A percentile compares a stretch with the other conserved stretches of the same genome.
phyloP scores from a whole-genome alignment of 2,113 vertebrate genomes.

The Geococcyx californianus region DNA sequence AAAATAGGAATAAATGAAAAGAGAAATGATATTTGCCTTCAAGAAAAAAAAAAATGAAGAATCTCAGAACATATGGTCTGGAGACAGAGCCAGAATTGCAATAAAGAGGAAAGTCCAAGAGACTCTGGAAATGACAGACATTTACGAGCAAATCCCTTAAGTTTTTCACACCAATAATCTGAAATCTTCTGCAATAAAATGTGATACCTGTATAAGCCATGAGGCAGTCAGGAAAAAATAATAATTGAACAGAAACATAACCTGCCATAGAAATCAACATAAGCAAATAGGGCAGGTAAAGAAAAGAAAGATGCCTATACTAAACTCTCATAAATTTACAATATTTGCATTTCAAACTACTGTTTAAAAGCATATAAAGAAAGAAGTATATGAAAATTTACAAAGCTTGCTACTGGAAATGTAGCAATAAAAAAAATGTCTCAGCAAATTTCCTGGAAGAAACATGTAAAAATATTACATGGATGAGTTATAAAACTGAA shows the following conservation, averaged over 20 bases:
- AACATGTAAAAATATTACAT: neutral
- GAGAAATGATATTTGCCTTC: neutral
- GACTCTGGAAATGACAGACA: neutral
- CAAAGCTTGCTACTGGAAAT: neutral
- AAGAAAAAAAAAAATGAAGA: neutral
- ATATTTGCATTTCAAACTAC: neutral
- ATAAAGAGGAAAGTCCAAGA: slow-evolving; percentile 3
- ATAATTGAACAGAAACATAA: neutral
- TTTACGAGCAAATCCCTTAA: slow-evolving; percentile 40
- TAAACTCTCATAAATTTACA: neutral
- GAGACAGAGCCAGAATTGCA: slow-evolving; percentile 8
- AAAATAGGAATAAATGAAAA: neutral
- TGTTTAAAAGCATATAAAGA: neutral
- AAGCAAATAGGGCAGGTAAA: neutral
- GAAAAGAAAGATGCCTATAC: neutral
- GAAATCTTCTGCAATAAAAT: slow-evolving; percentile 36
- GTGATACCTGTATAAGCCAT: neutral
- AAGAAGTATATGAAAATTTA: neutral
- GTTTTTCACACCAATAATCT: slow-evolving; percentile 39
- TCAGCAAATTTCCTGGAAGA: neutral
- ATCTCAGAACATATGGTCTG: neutral
- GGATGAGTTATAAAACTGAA: neutral
- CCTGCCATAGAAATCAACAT: neutral
- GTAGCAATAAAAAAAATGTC: neutral
- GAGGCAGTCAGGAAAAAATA: neutral